Evolutionary conservation across 1,140 invertebrate genomes (phyloP), one percentile per base, ranked within the genome.

Genomic region (Drosophila ohnishii): DNA sequence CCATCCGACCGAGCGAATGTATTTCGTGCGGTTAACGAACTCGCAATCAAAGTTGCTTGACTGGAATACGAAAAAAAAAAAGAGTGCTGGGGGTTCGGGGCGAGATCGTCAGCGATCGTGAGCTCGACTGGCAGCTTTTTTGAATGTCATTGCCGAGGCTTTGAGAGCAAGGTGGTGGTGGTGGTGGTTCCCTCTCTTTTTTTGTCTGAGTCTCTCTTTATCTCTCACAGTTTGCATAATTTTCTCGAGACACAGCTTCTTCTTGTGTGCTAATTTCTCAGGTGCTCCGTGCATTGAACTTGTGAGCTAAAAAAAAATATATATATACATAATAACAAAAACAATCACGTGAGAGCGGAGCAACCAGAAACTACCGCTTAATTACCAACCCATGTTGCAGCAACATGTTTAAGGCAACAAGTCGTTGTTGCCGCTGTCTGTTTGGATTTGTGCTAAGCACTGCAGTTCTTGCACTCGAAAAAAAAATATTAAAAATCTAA

Each of bases 21-120:
- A 70, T 57, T 71, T 65, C 48, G 80, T 81, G 89, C 85, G 89
- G 89, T 90, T 74, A 90, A 90, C 82, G 89, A 90, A 90, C 89
- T 90, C 67, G 16, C 65, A 69, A 71, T 59, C 72, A 76, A 89
- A 90, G 89, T 81, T 65, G 89, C 86, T 90, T 90, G 89, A 90
- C 89, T 84, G 89, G 89, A 90, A 90, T 84, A 85, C 71, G 13
- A 35, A 53, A 19, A 35, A 53, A 53, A 75, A 75, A 51, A 67
- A 64, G 50, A 53, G 32, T 22, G 16, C 48, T 16, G 28, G 45
- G 48, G 45, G 48, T 53, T 50, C 44, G 9, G 39, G 28, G 50
- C 16, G 7, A 56, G 34, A 25, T 13, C 30, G 32, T 44, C 55
- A 69, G 81, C 45, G 61, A 66, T 69, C 35, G 25, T 37, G 37